A percentile compares a stretch with the other conserved stretches of the same genome.
Evolutionary conservation across 2,113 vertebrate species (phyloP).

Genomic region (Anguilla rostrata): DNA sequence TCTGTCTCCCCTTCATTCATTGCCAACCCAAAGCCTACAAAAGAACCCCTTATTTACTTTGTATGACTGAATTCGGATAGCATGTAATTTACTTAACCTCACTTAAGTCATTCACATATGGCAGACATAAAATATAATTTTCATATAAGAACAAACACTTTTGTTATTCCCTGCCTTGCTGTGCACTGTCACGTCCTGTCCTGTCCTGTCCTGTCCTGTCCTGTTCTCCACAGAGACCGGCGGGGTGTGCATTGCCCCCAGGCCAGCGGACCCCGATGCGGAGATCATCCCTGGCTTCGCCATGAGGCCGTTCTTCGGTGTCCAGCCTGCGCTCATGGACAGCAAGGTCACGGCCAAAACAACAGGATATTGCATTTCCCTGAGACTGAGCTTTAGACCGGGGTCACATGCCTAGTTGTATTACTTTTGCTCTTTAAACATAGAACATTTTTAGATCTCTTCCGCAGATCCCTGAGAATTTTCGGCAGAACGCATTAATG

Average conservation of each 20-base stretch:
- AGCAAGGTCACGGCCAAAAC: conserved; percentile 57
- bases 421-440: too few species aligned
- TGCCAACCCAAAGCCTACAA: too few species aligned
- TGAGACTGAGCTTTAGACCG: neutral
- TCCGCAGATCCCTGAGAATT: neutral
- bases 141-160: too few species aligned
- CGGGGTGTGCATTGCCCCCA: conserved; percentile 77
- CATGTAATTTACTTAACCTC: too few species aligned
- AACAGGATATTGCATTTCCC: conserved; percentile 4
- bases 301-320: conserved; percentile 79
- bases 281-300: conserved; percentile 78
- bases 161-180: neutral
- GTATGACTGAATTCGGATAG: too few species aligned
- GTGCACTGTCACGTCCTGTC: neutral
- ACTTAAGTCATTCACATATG: too few species aligned
- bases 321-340: conserved; percentile 71
- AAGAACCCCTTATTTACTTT: too few species aligned
- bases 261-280: conserved; percentile 69
- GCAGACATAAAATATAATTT: too few species aligned
- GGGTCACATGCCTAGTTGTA: neutral
- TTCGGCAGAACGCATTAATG: neutral
- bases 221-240: conserved; percentile 72
- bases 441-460: too few species aligned
- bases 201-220: conserved; percentile 36
- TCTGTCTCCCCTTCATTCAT: too few species aligned